Evolutionary conservation across 1,140 invertebrate genomes (phyloP).

Genomic region (Oedothorax gibbosus): DNA sequence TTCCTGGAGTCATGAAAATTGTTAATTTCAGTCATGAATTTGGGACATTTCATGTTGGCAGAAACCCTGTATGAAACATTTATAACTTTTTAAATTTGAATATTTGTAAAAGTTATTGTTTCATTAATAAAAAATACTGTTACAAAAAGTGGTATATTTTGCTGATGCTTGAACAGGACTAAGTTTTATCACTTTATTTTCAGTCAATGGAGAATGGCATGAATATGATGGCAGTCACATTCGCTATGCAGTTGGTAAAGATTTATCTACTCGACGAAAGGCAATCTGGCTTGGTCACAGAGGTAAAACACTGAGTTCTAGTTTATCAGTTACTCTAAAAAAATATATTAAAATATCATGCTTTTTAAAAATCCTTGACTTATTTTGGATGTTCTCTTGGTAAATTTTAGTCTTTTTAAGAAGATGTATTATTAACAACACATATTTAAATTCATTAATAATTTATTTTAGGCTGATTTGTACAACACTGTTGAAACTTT

Average conservation of each 20-base stretch:
- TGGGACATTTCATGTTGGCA: no score
- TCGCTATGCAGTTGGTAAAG: conserved; percentile 92
- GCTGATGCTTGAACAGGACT: background rate
- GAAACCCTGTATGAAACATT: no score
- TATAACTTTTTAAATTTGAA: conserved; percentile 1
- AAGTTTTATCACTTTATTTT: conserved; percentile 10
- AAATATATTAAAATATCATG: no score
- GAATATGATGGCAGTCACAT: conserved; percentile 84
- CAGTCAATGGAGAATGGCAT: conserved; percentile 85
- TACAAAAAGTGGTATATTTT: no score
- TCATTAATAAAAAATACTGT: background rate
- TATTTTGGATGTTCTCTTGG: no score
- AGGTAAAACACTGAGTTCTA: conserved; percentile 72
- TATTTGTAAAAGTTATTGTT: background rate
- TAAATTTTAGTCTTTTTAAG: background rate
- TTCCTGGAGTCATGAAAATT: no score
- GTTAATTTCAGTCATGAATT: no score
- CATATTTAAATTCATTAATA: no score
- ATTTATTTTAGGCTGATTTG: conserved; percentile 45
- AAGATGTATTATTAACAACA: no score
- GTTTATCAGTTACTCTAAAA: no score
- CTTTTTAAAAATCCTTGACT: no score
- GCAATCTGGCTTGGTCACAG: conserved; percentile 80
- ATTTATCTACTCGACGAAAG: conserved; percentile 89
- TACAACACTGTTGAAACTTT: conserved; percentile 50